Conservation (phyloP, 2,113 vertebrate genomes). For the Castor canadensis region DNA sequence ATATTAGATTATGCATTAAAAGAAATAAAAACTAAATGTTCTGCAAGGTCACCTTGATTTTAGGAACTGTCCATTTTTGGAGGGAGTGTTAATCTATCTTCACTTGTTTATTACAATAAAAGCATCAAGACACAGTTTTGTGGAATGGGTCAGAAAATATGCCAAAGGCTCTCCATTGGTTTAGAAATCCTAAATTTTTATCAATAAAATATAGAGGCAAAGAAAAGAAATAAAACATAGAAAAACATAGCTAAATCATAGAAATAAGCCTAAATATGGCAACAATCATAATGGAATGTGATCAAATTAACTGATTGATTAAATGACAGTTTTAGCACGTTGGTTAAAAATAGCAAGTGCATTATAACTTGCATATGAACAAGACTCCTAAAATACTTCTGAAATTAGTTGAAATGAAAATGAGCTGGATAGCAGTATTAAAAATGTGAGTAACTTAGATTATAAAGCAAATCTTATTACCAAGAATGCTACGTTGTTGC, state of each 20-base stretch:
- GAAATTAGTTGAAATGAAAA: constrained; percentile 38
- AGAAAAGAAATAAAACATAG: neutral
- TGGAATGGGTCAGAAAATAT: neutral
- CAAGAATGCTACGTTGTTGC: neutral
- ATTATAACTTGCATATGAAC: neutral
- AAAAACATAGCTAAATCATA: neutral
- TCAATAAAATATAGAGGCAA: neutral
- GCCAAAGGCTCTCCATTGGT: neutral
- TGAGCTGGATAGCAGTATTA: neutral
- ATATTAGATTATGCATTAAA: neutral
- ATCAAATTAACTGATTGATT: neutral
- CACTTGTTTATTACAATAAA: neutral
- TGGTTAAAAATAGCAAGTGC: neutral
- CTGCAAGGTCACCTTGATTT: neutral
- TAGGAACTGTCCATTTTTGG: neutral
- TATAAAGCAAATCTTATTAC: constrained; percentile 8
- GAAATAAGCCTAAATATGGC: neutral
- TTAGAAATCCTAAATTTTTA: neutral
- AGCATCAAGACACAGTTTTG: neutral
- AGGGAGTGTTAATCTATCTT: neutral
- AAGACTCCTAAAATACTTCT: neutral
- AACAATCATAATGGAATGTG: neutral
- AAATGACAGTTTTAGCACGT: neutral
- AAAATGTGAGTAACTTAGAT: constrained; percentile 15
- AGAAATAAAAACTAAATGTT: neutral